Evolutionary conservation across 1,140 invertebrate species (phyloP), one percentile per base, ranked within the genome.

Genomic region (Papilio dardanus): DNA sequence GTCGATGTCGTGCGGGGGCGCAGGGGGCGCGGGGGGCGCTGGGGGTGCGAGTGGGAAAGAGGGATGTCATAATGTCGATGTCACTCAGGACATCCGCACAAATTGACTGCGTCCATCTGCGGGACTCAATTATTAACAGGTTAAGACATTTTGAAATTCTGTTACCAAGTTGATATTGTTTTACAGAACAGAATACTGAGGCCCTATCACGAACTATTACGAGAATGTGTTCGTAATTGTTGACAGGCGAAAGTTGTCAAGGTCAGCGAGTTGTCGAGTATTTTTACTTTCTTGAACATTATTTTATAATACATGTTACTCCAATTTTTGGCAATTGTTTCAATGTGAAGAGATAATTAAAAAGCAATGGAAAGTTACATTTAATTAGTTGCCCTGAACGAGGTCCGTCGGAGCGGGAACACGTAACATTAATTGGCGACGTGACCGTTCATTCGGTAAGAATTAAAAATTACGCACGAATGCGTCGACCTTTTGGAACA

Each of bases 381-480:
- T 54, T 54, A 54, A 10, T 24, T 24, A 54, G 21, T 54, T 54
- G 50, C 24, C 1, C 3, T 24, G 24, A 62, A 62, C 42, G 14
- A 62, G 21, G 8, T 62, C 21, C 54, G 1, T 24, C 24, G 10
- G 12, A 62, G 54, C 21, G 54, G 7, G 21, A 19, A 14, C 54
- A 62, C 54, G 24, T 14, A 62, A 5, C 54, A 62, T 10, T 62
- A 62, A 62, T 62, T 28, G 54, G 8, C 21, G 54, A 62, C 24
- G 54, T 28, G 54, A 62, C 24, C 54, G 54, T 28, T 62, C 24
- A 28, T 62, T 28, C 54, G 54, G 12, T 62, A 30, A 28, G 21
- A 62, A 62, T 62, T 62, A 62, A 62, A 62, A 62, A 54, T 16
- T 12, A 62, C 54, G 24, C 24, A 62, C 21, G 21, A 62, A 62